phyloP scores from a whole-genome alignment of 2,113 vertebrate genomes.

The Trogon surrucura region DNA sequence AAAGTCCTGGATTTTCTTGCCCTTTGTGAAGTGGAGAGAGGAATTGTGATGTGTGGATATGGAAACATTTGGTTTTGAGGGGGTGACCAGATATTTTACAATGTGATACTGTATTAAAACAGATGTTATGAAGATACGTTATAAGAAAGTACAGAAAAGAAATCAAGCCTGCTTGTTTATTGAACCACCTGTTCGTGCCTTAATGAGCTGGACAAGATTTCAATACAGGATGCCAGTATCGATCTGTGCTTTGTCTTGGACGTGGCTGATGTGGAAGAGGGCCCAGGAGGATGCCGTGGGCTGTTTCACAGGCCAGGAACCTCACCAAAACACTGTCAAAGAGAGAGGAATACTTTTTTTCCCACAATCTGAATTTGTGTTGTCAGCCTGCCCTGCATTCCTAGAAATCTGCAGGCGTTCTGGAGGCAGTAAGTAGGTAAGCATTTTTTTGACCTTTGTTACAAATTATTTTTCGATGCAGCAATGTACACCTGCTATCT shows the following conservation, averaged over 20 bases:
- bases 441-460: background rate
- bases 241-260: constrained; percentile 47
- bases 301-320: background rate
- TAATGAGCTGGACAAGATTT: constrained; percentile 47
- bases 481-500: background rate
- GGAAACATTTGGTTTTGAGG: background rate
- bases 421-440: background rate
- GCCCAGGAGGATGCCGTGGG: background rate
- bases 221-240: background rate
- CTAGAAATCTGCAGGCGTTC: background rate
- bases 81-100: background rate
- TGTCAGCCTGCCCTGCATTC: background rate
- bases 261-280: background rate
- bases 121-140: background rate
- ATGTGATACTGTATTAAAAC: background rate
- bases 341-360: background rate
- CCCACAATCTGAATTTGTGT: background rate
- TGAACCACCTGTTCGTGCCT: background rate
- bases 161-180: background rate
- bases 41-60: background rate
- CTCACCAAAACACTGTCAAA: background rate
- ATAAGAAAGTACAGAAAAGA: background rate
- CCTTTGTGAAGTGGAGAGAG: background rate
- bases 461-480: background rate
- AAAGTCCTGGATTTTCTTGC: background rate